phyloP scores from a whole-genome alignment of 2,797 vertebrate genomes.

The Cephalopachus bancanus region DNA sequence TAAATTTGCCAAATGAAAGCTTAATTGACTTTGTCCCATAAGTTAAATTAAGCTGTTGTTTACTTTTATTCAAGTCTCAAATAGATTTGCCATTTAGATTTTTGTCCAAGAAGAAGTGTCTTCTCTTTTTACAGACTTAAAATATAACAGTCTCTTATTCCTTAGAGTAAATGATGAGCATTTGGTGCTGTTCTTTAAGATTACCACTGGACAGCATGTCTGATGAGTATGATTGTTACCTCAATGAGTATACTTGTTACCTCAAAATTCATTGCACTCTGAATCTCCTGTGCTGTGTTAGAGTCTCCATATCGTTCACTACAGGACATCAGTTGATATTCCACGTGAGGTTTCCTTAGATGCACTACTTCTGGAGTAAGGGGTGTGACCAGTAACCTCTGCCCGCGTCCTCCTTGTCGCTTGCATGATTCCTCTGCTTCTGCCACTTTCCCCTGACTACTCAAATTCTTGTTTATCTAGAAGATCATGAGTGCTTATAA shows the following conservation, averaged over 20 bases:
- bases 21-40: background rate
- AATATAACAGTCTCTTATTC: background rate
- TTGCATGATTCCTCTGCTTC: background rate
- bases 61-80: constrained; percentile 33
- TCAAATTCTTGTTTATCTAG: background rate
- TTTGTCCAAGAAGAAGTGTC: background rate
- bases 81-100: constrained; percentile 7
- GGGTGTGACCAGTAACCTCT: background rate
- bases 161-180: background rate
- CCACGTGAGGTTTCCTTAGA: background rate
- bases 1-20: background rate
- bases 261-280: background rate
- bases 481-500: background rate
- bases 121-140: background rate
- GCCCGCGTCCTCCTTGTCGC: background rate
- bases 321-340: background rate
- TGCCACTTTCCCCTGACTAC: background rate
- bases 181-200: background rate
- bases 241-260: background rate
- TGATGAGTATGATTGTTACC: background rate
- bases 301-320: background rate
- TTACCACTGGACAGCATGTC: background rate
- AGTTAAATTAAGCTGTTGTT: background rate
- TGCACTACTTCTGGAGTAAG: background rate
- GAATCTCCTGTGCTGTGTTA: background rate